phyloP scores from a whole-genome alignment of 2,113 vertebrate genomes.

The Gorsachius goisagi region DNA sequence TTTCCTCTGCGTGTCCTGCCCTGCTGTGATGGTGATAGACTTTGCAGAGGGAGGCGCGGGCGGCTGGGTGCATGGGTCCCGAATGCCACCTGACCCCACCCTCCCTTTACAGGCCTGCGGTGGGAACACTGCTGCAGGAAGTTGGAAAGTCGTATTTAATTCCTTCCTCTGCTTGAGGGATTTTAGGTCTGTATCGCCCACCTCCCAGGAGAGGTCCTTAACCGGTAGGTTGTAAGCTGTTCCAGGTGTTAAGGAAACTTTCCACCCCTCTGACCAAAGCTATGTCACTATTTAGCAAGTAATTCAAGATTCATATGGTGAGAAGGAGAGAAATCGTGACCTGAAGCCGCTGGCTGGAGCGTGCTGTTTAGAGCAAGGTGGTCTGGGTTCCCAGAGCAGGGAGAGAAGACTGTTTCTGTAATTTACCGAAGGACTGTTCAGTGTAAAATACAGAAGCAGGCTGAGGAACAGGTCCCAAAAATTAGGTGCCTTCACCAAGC shows the following conservation, averaged over 20 bases:
- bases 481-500: neutral
- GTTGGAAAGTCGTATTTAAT: slow-evolving; percentile 30
- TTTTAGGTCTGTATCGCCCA: slow-evolving; percentile 21
- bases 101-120: neutral
- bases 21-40: neutral
- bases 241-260: slow-evolving; percentile 63
- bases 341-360: neutral
- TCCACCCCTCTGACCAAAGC: slow-evolving; percentile 25
- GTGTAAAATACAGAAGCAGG: neutral
- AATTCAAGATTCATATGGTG: slow-evolving; percentile 54
- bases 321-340: slow-evolving; percentile 34
- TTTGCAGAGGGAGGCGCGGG: fast-evolving
- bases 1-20: fast-evolving
- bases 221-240: slow-evolving; percentile 21
- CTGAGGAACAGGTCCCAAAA: neutral
- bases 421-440: neutral
- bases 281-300: slow-evolving; percentile 35
- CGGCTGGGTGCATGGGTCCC: neutral
- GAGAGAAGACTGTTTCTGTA: neutral
- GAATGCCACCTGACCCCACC: neutral
- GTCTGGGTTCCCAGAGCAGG: neutral
- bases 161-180: slow-evolving; percentile 41
- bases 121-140: neutral
- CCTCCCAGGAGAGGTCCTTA: slow-evolving; percentile 33
- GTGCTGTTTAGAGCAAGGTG: neutral